Evolutionary conservation across 2,113 vertebrate genomes (phyloP).

Genomic region (Halichoerus grypus): DNA sequence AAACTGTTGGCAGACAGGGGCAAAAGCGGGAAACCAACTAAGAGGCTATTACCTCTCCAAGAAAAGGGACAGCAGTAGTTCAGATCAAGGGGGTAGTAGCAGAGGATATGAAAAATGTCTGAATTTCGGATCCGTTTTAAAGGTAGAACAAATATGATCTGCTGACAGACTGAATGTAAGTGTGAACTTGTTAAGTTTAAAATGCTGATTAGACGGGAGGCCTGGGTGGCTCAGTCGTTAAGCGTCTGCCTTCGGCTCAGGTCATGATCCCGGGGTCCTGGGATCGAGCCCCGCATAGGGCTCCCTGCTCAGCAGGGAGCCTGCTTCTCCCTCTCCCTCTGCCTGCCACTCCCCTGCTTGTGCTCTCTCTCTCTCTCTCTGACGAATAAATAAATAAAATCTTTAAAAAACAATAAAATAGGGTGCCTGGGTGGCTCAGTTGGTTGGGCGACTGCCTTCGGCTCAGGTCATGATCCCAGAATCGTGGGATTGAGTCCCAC

Average conservation of each 20-base stretch:
- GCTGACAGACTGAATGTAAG: not conserved
- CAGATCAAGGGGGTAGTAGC: not conserved
- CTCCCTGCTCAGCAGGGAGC: not conserved
- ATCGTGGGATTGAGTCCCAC: no score
- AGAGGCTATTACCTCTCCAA: not conserved
- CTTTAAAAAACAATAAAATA: not conserved
- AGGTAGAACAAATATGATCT: not conserved
- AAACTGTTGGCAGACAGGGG: not conserved
- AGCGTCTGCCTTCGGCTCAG: not conserved
- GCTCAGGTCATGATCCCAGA: no score
- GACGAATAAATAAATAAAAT: not conserved
- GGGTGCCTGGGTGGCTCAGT: no score
- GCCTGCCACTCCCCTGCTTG: not conserved
- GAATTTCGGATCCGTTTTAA: not conserved
- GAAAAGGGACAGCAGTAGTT: not conserved
- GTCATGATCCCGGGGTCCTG: no score
- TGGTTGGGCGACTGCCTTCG: no score
- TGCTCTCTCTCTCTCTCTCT: not conserved
- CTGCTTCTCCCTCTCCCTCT: not conserved
- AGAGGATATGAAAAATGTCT: slow-evolving; percentile 14
- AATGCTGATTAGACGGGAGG: slow-evolving; percentile 19
- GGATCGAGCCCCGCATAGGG: rapidly evolving
- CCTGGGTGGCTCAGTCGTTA: not conserved
- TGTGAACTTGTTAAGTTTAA: slow-evolving; percentile 31
- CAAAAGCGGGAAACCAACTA: not conserved